Evolutionary conservation across 2,888 invertebrate genomes (phyloP), one percentile per base, ranked within the genome.

Genomic region (Ligdia adustata): DNA sequence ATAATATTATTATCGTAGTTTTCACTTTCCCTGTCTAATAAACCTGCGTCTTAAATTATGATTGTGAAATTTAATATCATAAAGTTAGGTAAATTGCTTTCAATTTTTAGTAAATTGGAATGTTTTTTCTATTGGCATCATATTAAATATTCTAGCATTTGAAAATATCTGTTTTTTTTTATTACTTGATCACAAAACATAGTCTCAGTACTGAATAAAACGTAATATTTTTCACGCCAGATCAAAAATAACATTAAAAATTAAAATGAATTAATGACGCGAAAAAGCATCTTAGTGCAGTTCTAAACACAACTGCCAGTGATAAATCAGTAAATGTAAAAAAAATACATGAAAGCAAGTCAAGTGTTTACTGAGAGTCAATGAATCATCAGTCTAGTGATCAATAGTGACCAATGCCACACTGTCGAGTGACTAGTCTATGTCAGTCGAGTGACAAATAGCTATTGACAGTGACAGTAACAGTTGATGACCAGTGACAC

Each of bases 391-490:
- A 9, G 3, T n/a, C 7, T 11, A 33, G 24, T 37, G 16, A 38
- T 27, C 16, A 6, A 26, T 24, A 37, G 4, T 28, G 26, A 35
- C 29, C 29, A 29, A n/a, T n/a, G n/a, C n/a, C n/a, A n/a, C n/a
- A n/a, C n/a, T 35, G 3, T n/a, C 1, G n/a, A 37, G 7, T 27
- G 26, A 16, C 16, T 5, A n/a, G n/a, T n/a, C n/a, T 15, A 27
- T 37, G 27, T 11, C 16, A 27, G 12, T 11, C 9, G 11, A 28
- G 43, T 47, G 16, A 39, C 18, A 1, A 48, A 48, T 56, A 40
- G 43, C 29, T 44, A 22, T 43, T 11, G 31, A 20, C 29, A 51
- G 68, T 65, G 62, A 55, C 49, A 18, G 7, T n/a, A n/a, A n/a
- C n/a, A n/a, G n/a, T n/a, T n/a, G n/a, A n/a, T n/a, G n/a, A n/a